Conservation (phyloP, 2,888 invertebrate species). For the Ophion slaviceki region DNA sequence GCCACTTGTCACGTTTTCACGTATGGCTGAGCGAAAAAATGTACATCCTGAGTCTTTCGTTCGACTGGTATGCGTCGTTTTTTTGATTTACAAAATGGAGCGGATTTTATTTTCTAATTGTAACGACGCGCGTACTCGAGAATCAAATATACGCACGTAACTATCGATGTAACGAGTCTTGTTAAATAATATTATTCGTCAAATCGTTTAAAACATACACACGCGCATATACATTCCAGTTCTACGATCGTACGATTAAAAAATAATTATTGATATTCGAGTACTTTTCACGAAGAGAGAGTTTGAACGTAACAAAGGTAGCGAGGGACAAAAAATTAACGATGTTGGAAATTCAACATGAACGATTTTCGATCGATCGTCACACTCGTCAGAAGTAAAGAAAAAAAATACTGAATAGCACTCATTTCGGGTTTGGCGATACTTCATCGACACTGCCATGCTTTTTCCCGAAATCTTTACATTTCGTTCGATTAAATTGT, state of each 20-base stretch:
- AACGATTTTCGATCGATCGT: slow-evolving; percentile 5
- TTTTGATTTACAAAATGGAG: slow-evolving; percentile 9
- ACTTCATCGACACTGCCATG: background rate
- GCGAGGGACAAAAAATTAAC: background rate
- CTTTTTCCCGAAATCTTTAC: background rate
- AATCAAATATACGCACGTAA: slow-evolving; percentile 13
- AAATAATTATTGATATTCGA: background rate
- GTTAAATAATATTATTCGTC: background rate
- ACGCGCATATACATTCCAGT: background rate
- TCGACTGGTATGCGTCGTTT: slow-evolving; percentile 2
- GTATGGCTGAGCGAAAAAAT: background rate
- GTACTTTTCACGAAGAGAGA: background rate
- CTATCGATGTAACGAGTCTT: slow-evolving; percentile 5
- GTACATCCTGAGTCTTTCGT: slow-evolving; percentile 1
- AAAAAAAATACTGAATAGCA: slow-evolving; percentile 30
- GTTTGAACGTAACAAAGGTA: background rate
- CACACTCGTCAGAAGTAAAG: background rate
- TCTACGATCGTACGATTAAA: background rate
- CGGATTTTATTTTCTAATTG: background rate
- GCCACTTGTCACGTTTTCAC: background rate
- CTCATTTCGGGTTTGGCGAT: slow-evolving; percentile 1
- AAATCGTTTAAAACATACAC: background rate
- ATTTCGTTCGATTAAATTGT: background rate
- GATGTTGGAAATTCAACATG: background rate
- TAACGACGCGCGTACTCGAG: background rate